Percentiles rank a stretch among this genome's conserved stretches.
Conservation (phyloP, 2,888 invertebrate genomes). For the Scrobipalpa costella region DNA sequence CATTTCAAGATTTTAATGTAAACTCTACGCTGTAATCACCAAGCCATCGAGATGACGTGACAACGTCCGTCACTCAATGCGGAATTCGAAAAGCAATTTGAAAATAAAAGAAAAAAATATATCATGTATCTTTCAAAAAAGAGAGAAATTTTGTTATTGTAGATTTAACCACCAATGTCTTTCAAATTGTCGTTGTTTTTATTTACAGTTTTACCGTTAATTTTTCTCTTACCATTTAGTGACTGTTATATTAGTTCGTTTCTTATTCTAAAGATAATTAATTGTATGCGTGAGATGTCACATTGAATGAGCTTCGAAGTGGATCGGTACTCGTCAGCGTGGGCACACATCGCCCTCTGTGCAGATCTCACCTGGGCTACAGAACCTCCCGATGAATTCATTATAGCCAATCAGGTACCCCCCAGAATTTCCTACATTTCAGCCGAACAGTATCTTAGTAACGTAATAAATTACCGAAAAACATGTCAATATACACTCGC, state of each 20-base stretch:
- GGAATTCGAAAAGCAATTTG: conserved; percentile 75
- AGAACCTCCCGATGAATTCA: conserved; percentile 75
- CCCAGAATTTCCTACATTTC: conserved; percentile 24
- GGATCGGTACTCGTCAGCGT: conserved; percentile 74
- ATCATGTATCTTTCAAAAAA: conserved; percentile 76
- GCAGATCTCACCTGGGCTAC: conserved; percentile 77
- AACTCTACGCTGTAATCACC: conserved; percentile 28
- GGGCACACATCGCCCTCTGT: conserved; percentile 79
- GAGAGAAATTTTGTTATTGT: conserved; percentile 77
- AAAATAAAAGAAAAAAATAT: conserved; percentile 72
- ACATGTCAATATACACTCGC: not conserved
- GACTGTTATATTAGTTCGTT: conserved; percentile 70
- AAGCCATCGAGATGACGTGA: conserved; percentile 75
- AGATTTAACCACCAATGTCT: conserved; percentile 77
- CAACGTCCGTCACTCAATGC: conserved; percentile 59
- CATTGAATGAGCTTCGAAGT: conserved; percentile 80
- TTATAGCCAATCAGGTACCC: conserved; percentile 74
- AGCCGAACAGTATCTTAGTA: conserved; percentile 2
- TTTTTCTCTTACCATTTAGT: conserved; percentile 73
- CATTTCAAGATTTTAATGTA: not conserved
- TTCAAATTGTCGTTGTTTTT: conserved; percentile 78
- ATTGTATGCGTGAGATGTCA: conserved; percentile 72
- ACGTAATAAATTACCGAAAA: not conserved
- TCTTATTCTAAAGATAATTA: conserved; percentile 70
- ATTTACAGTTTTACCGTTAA: conserved; percentile 74